Evolutionary conservation across 2,113 vertebrate genomes (phyloP), one percentile per base, ranked within the genome.

Genomic region (Salvator merianae): DNA sequence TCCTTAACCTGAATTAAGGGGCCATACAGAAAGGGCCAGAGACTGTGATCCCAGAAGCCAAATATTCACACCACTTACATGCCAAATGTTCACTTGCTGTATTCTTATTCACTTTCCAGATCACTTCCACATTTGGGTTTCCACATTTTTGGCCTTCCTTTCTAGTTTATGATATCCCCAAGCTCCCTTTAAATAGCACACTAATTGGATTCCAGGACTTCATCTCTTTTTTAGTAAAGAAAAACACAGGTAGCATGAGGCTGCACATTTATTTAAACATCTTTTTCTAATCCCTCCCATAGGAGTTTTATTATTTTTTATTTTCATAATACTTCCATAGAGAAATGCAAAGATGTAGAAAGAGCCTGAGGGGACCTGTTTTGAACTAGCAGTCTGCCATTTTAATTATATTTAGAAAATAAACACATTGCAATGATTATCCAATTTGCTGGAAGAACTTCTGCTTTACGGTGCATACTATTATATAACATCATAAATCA

Each of bases 211-310:
- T 91, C 40, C 13, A 89, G 90, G 77, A 82, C 63, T 7, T 69
- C 47, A 47, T 38, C 88, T 36, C 6, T 79, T 34, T 28, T 43
- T 14, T 68, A 79, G 73, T 74, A 36, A 14, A 79, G 22, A 59
- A 88, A 86, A 81, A 26, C 28, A 20, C 72, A 92, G 81, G 90
- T 94, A 91, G 93, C 95, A 93, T 43, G 63, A 80, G 28, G 4
- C 69, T 66, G 84, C 70, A 83, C 16, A 80, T 65, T 80, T 77
- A 73, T 83, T 91, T 76, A 81, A 70, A 55, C 66, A 47, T 0
- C 2, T 10, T 50, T 50, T 80, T 80, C 63, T 59, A 59, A 71
- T 81, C 32, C 30, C 5, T 77, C 80, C 68, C 68, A 69, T 22
- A 59, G 32, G 36, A 18, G 2, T 14, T 79, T 87, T 70, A 59